phyloP scores from a whole-genome alignment of 2,888 invertebrate genomes.

The Drosophila greeni region DNA sequence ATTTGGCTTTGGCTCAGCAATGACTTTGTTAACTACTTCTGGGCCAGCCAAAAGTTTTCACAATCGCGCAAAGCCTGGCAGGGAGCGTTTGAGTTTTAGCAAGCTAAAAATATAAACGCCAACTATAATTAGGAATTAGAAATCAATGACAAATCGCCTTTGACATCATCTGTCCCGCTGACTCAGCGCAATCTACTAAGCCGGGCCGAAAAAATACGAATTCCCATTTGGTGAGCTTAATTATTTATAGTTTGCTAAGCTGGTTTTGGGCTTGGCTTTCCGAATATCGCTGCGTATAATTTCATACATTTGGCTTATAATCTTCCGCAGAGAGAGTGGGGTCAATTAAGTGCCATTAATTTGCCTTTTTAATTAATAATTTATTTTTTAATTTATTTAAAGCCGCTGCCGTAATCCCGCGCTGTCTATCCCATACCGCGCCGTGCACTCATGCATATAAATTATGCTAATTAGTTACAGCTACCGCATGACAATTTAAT shows the following conservation, averaged over 20 bases:
- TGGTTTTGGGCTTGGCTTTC: constrained; percentile 46
- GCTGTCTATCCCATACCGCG: constrained; percentile 1
- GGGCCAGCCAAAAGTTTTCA: constrained; percentile 62
- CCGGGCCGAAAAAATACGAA: constrained; percentile 11
- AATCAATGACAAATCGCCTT: constrained; percentile 43
- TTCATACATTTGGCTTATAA: constrained; percentile 27
- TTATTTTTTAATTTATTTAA: constrained; percentile 58
- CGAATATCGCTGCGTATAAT: constrained; percentile 18
- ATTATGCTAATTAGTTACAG: constrained; percentile 69
- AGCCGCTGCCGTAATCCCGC: constrained; percentile 47
- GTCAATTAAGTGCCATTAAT: constrained; percentile 51
- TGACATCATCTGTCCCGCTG: constrained; percentile 44
- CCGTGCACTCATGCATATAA: constrained; percentile 56
- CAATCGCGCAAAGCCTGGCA: constrained; percentile 1
- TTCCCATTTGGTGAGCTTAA: constrained; percentile 44
- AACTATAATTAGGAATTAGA: constrained; percentile 27
- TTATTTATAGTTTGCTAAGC: constrained; percentile 21
- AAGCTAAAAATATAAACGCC: constrained; percentile 10
- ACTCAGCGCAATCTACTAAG: constrained; percentile 41
- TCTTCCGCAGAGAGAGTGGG: constrained; percentile 20
- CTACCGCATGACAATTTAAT: constrained; percentile 38
- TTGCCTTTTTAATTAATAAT: constrained; percentile 61
- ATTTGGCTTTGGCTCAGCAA: constrained; percentile 58
- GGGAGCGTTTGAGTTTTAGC: constrained; percentile 9
- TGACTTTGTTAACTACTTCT: constrained; percentile 46